These are phyloP conservation scores for Polyodon spathula DNA, from an alignment of 2,113 vertebrate species.

Conservation along the genomic window DNA sequence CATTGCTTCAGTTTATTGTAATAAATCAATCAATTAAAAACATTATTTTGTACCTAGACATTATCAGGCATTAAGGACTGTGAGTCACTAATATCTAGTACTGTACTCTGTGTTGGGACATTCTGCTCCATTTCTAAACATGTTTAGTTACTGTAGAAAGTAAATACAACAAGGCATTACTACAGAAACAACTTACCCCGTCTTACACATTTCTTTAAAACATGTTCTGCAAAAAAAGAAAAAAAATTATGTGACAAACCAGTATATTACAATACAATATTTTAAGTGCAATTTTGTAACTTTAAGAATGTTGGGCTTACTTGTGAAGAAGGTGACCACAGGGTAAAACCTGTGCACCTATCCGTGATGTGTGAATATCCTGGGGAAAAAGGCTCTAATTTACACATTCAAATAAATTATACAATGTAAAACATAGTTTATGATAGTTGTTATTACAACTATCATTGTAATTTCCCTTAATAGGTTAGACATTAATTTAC, in stretches of 20 bases:
- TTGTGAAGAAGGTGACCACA: slow-evolving; percentile 91
- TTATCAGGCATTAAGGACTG: too few relatives aligned
- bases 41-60: too few relatives aligned
- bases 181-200: slow-evolving; percentile 36
- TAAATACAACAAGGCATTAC: too few relatives aligned
- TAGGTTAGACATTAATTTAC: too few relatives aligned
- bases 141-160: too few relatives aligned
- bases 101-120: too few relatives aligned
- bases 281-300: not conserved
- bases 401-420: not conserved
- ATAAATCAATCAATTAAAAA: too few relatives aligned
- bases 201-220: slow-evolving; percentile 69
- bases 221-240: slow-evolving; percentile 71
- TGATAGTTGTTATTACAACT: too few relatives aligned
- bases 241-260: not conserved
- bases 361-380: slow-evolving; percentile 90
- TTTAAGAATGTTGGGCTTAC: slow-evolving; percentile 44
- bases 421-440: not conserved
- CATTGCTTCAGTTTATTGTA: too few relatives aligned
- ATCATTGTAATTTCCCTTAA: too few relatives aligned
- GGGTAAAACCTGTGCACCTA: slow-evolving; percentile 75
- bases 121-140: too few relatives aligned
- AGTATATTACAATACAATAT: not conserved
- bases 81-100: too few relatives aligned
- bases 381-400: slow-evolving; percentile 25